Evolutionary conservation across 1,140 invertebrate genomes (phyloP).

Genomic region (Papilio polyxenes): DNA sequence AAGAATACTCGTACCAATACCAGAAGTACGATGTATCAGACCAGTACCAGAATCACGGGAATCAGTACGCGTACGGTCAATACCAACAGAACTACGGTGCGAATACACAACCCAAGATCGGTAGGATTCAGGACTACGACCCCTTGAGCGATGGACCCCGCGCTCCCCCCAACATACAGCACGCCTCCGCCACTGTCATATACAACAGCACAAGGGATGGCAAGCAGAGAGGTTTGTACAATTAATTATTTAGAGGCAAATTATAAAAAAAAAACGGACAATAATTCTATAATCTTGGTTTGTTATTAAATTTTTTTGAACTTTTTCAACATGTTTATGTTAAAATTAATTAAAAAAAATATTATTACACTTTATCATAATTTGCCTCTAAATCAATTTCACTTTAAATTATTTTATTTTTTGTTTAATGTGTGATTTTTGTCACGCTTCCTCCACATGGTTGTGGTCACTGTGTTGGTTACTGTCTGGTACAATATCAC

Average conservation of each 20-base stretch:
- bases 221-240: slow-evolving; percentile 64
- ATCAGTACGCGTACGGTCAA: slow-evolving; percentile 73
- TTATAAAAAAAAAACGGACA: not conserved
- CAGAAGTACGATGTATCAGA: slow-evolving; percentile 46
- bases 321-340: no score
- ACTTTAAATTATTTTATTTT: not conserved
- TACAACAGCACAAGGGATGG: slow-evolving; percentile 84
- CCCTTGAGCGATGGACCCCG: slow-evolving; percentile 87
- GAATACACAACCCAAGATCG: slow-evolving; percentile 74
- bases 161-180: slow-evolving; percentile 86
- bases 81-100: slow-evolving; percentile 62
- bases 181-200: slow-evolving; percentile 89
- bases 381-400: not conserved
- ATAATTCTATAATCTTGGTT: not conserved
- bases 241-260: not conserved
- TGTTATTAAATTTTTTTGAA: no score
- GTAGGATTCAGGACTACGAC: slow-evolving; percentile 91
- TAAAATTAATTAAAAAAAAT: no score
- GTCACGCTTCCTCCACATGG: not conserved
- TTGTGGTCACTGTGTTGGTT: not conserved
- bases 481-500: not conserved
- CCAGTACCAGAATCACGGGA: slow-evolving; percentile 69
- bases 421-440: not conserved
- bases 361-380: no score
- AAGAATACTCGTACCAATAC: slow-evolving; percentile 62